phyloP scores from a whole-genome alignment of 1,140 invertebrate species.

The Leptoteleia sp. region DNA sequence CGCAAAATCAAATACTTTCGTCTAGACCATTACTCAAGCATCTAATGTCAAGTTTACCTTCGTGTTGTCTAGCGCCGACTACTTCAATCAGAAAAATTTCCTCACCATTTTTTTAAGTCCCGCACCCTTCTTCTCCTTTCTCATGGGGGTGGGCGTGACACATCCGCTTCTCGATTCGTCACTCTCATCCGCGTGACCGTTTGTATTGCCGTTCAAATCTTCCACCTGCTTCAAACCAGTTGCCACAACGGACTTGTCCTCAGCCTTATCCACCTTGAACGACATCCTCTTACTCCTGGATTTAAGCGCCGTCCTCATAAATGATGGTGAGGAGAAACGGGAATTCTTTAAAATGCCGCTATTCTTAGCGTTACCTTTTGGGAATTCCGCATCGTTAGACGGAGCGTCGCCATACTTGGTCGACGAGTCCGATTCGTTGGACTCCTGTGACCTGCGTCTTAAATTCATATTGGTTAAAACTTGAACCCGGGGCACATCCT shows the following conservation, averaged over 20 bases:
- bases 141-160: slow-evolving; percentile 72
- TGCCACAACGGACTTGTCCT: slow-evolving; percentile 6
- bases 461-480: not conserved
- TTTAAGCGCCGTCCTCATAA: slow-evolving; percentile 84
- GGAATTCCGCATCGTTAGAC: slow-evolving; percentile 2
- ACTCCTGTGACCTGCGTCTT: slow-evolving; percentile 23
- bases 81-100: slow-evolving; percentile 85
- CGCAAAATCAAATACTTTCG: no score
- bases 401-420: not conserved
- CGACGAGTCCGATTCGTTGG: slow-evolving; percentile 20
- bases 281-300: slow-evolving; percentile 77
- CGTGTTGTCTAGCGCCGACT: no score
- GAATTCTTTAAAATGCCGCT: slow-evolving; percentile 58
- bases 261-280: slow-evolving; percentile 28
- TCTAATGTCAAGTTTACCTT: no score
- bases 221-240: slow-evolving; percentile 2
- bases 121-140: slow-evolving; percentile 81
- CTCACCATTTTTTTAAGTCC: slow-evolving; percentile 84
- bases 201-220: slow-evolving; percentile 73
- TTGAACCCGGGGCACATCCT: slow-evolving; percentile 31
- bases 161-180: slow-evolving; percentile 81
- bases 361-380: slow-evolving; percentile 4
- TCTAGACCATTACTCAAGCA: no score
- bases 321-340: slow-evolving; percentile 84
- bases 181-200: slow-evolving; percentile 73